Percentiles rank a stretch among this genome's conserved stretches.
These are phyloP conservation scores for Pachyrhynchus sulphureomaculatus DNA, from an alignment of 1,140 invertebrate species.

Conservation along the genomic window DNA sequence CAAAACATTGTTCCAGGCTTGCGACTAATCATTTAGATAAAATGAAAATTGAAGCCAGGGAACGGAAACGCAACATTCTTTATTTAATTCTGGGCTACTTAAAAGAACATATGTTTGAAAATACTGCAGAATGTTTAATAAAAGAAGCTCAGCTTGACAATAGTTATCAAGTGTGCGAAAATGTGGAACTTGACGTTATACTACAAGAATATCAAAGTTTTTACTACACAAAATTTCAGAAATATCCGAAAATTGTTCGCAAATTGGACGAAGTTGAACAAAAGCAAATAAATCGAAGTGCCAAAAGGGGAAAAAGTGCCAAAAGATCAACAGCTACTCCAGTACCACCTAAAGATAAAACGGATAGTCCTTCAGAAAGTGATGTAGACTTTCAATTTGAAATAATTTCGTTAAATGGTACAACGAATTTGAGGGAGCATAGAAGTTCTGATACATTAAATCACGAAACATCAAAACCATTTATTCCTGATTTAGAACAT, in stretches of 20 bases:
- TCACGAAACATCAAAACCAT: constrained; percentile 28
- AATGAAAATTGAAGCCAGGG: constrained; percentile 61
- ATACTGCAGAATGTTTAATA: constrained; percentile 61
- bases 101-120: constrained; percentile 68
- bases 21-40: constrained; percentile 49
- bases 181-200: constrained; percentile 84
- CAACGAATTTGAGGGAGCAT: not conserved
- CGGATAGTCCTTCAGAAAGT: constrained; percentile 14
- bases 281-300: not conserved
- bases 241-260: constrained; percentile 77
- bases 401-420: constrained; percentile 27
- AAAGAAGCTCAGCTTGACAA: constrained; percentile 69
- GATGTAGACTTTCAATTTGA: constrained; percentile 37
- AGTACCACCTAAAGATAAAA: not conserved
- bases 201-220: constrained; percentile 87
- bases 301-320: constrained; percentile 2
- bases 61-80: constrained; percentile 72
- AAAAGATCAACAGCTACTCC: constrained; percentile 1
- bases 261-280: constrained; percentile 46
- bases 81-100: constrained; percentile 78
- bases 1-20: constrained; percentile 26
- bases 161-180: constrained; percentile 81
- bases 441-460: not conserved
- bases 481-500: not conserved
- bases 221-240: constrained; percentile 82